Conservation (phyloP, 2,797 vertebrate genomes). For the Pseudocheirus occidentalis region DNA sequence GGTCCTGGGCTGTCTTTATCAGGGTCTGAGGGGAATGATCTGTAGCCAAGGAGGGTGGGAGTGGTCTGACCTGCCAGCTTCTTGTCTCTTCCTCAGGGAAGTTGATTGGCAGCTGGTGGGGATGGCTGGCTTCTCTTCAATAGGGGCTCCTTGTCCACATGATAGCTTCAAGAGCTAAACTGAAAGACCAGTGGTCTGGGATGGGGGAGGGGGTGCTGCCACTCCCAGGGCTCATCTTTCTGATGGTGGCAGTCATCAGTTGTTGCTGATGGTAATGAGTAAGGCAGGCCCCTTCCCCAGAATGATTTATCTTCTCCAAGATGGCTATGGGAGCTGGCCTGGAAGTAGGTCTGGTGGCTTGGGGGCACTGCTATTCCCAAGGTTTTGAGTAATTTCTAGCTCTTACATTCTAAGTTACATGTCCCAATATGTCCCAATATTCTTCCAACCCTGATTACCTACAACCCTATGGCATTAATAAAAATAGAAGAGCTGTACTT, state of each 20-base stretch:
- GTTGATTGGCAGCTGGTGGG: not conserved
- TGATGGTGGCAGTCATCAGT: not conserved
- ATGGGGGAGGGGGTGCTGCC: not conserved
- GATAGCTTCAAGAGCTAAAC: not conserved
- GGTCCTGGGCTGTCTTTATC: not conserved
- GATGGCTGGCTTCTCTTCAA: not conserved
- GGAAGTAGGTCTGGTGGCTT: not conserved
- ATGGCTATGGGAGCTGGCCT: not conserved
- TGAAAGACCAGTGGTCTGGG: not conserved
- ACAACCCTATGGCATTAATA: not conserved
- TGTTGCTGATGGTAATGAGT: not conserved
- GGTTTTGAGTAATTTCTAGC: not conserved
- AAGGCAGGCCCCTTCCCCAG: not conserved
- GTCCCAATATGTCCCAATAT: not conserved
- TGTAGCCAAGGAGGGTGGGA: not conserved
- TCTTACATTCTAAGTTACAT: not conserved
- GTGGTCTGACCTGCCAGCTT: not conserved
- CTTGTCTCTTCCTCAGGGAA: not conserved
- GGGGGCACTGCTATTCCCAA: not conserved
- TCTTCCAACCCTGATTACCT: not conserved
- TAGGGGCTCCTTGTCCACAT: not conserved
- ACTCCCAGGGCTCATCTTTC: not conserved
- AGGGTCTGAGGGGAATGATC: not conserved
- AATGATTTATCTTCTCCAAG: not conserved
- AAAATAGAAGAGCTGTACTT: constrained; percentile 4